Evolutionary conservation across 1,140 invertebrate genomes (phyloP).

Genomic region (Euura saliciscinereae): DNA sequence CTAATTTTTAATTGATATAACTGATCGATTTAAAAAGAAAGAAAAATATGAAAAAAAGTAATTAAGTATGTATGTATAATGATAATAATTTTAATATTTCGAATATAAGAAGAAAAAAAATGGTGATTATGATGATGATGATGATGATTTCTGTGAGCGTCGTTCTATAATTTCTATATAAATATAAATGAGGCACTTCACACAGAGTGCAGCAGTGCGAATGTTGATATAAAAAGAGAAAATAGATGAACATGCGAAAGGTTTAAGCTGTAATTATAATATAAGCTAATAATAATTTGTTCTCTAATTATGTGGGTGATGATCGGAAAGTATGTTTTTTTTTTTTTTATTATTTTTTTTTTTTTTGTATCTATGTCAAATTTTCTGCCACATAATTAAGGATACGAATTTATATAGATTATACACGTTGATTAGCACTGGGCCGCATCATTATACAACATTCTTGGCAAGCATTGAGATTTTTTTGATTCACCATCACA

Average conservation of each 20-base stretch:
- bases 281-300: background rate
- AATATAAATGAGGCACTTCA: background rate
- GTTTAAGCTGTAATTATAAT: conserved; percentile 3
- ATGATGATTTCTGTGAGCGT: conserved; percentile 5
- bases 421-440: background rate
- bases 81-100: conserved; percentile 39
- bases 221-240: background rate
- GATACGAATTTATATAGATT: background rate
- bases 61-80: conserved; percentile 37
- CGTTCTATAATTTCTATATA: background rate
- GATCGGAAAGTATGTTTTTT: background rate
- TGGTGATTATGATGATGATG: background rate
- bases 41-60: conserved; percentile 27
- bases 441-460: background rate
- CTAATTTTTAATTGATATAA: conserved; percentile 49
- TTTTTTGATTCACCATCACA: background rate
- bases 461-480: too few species aligned
- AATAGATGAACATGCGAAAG: background rate
- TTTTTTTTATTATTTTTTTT: too few species aligned
- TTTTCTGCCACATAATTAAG: background rate
- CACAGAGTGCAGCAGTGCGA: background rate
- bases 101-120: conserved; percentile 13
- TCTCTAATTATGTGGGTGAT: background rate
- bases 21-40: conserved; percentile 36
- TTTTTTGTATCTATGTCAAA: background rate